A percentile compares a stretch with the other conserved stretches of the same genome.
Conservation (phyloP, 2,113 vertebrate species). For the Leptosomus discolor region DNA sequence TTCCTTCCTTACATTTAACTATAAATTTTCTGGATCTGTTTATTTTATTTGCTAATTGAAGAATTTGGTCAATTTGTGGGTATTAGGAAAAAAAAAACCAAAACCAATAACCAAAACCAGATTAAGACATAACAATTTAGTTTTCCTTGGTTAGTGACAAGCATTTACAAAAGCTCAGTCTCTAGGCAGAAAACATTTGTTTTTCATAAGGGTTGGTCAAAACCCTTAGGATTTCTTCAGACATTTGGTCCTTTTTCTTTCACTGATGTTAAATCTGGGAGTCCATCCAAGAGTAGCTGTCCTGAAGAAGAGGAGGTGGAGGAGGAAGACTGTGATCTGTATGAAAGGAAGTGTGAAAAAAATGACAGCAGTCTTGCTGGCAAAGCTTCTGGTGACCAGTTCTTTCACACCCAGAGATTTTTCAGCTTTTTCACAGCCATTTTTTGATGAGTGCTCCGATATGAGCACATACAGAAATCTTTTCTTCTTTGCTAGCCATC, state of each 20-base stretch:
- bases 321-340: background rate
- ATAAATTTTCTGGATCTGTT: background rate
- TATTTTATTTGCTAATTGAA: background rate
- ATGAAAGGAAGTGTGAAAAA: slow-evolving; percentile 21
- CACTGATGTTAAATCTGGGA: background rate
- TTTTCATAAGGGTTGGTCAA: background rate
- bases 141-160: background rate
- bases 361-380: background rate
- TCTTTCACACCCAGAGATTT: background rate
- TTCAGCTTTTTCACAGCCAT: background rate
- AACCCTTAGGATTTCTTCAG: background rate
- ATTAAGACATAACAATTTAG: background rate
- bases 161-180: background rate
- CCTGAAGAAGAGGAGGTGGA: background rate
- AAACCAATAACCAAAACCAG: background rate
- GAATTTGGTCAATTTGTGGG: background rate
- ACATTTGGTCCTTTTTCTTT: background rate
- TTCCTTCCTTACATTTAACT: background rate
- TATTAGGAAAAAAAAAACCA: background rate
- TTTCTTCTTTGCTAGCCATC: background rate
- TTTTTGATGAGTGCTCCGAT: background rate
- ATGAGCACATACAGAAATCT: background rate
- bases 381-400: background rate
- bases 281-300: background rate
- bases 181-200: background rate